A percentile compares a stretch with the other conserved stretches of the same genome.
Evolutionary conservation across 2,797 vertebrate genomes (phyloP).

Genomic region (Tarsius wallacei): DNA sequence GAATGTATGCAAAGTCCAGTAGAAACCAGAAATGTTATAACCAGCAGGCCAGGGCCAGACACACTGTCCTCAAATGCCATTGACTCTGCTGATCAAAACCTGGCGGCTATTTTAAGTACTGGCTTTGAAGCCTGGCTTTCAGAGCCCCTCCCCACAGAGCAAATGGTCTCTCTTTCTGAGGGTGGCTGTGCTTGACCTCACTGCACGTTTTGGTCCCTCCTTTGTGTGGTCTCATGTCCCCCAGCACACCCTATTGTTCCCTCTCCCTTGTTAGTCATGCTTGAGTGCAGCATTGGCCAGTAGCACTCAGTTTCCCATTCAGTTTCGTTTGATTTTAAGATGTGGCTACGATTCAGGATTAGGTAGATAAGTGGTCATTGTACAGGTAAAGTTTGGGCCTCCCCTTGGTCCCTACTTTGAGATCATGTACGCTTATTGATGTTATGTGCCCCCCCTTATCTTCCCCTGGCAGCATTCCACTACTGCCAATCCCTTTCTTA

Average conservation of each 20-base stretch:
- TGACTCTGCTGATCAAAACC: neutral
- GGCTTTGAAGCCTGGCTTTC: neutral
- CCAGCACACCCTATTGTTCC: rapidly evolving
- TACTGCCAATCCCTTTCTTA: no score
- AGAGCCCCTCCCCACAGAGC: neutral
- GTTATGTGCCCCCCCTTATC: no score
- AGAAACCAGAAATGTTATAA: neutral
- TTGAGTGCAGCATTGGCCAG: neutral
- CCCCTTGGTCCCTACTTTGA: no score
- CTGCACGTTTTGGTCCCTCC: rapidly evolving
- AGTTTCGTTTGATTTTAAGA: no score
- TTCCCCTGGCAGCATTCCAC: no score
- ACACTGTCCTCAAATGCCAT: neutral
- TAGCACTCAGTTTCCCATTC: no score
- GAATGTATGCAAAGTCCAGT: neutral
- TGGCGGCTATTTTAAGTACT: neutral
- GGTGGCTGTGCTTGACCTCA: neutral
- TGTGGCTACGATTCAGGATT: no score
- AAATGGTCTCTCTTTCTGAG: neutral
- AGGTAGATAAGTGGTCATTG: no score
- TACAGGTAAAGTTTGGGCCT: no score
- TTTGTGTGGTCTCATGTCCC: neutral
- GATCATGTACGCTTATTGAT: no score
- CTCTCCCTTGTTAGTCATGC: rapidly evolving
- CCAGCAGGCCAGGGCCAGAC: neutral